A percentile compares a stretch with the other conserved stretches of the same genome.
phyloP scores from a whole-genome alignment of 2,888 invertebrate species.

The Heteropelma amictum region DNA sequence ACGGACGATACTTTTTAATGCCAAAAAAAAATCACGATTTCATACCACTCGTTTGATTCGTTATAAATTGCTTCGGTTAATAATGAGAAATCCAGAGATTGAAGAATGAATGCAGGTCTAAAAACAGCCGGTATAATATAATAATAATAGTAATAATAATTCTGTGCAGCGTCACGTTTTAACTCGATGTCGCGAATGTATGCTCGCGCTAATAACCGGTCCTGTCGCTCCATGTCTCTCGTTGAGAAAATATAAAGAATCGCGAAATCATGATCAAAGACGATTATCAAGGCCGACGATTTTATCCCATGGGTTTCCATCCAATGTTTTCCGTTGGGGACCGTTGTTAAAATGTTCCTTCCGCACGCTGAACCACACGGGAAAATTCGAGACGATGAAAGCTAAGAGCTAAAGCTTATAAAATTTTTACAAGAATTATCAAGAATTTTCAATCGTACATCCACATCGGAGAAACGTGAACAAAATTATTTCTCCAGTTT shows the following conservation, averaged over 20 bases:
- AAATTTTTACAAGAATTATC: no score
- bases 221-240: constrained; percentile 14
- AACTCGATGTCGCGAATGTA: constrained; percentile 23
- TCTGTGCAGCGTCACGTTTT: constrained; percentile 24
- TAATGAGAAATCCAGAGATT: neutral
- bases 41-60: neutral
- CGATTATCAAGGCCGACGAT: constrained; percentile 48
- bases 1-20: neutral
- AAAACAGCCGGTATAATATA: neutral
- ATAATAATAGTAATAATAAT: constrained; percentile 8
- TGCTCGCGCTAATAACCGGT: constrained; percentile 44
- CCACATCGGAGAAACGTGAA: no score
- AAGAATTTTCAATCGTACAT: no score
- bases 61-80: neutral
- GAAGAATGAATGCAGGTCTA: neutral
- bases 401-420: no score
- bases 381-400: no score
- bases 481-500: no score
- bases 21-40: neutral
- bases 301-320: neutral
- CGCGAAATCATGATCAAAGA: constrained; percentile 51
- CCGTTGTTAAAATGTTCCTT: no score
- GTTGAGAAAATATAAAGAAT: constrained; percentile 1
- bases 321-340: constrained; percentile 14
- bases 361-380: no score